Evolutionary conservation across 2,888 invertebrate species (phyloP), one percentile per base, ranked within the genome.

Genomic region (Amiota minor): DNA sequence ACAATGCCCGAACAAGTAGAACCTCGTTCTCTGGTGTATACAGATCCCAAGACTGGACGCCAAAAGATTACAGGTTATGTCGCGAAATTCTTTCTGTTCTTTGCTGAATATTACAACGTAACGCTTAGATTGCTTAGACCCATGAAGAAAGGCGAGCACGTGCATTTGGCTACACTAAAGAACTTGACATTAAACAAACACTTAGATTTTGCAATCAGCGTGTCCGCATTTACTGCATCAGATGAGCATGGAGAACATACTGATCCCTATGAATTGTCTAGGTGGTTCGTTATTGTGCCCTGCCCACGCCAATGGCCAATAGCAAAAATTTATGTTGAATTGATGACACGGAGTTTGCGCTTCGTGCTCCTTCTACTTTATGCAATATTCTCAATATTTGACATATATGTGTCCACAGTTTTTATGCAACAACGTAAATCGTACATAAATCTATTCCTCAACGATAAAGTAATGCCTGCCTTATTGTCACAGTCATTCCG

Each of bases 281-380:
- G 45, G 18, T 62, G 62, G 62, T 62, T 62, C n/a, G 12, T 62
- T 62, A 62, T 62, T 45, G 62, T 62, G 45, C 62, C 62, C 11
- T 62, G 62, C 14, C 35, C 62, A 12, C 62, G 9, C 14, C 35
- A 62, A 35, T 23, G 23, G 9, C 23, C 10, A 2, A 62, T 62
- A 23, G 62, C 62, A 35, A 14, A 62, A n/a, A 23, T 62, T 6
- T 62, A 62, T 45, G 35, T 14, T 11, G 18, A n/a, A 35, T n/a
- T 62, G 35, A 3, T 62, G 14, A 16, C 12, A 12, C 1, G 35
- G 9, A 62, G n/a, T 35, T 45, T 62, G 12, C 3, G n/a, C 62
- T 62, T 12, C 14, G 11, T 45, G 0, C n/a, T 62, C 2, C 9
- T 35, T 23, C 9, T 11, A 14, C n/a, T 62, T 35, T 62, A 62